Evolutionary conservation across 2,113 vertebrate genomes (phyloP), one percentile per base, ranked within the genome.

Genomic region (Ariopsis seemanni): DNA sequence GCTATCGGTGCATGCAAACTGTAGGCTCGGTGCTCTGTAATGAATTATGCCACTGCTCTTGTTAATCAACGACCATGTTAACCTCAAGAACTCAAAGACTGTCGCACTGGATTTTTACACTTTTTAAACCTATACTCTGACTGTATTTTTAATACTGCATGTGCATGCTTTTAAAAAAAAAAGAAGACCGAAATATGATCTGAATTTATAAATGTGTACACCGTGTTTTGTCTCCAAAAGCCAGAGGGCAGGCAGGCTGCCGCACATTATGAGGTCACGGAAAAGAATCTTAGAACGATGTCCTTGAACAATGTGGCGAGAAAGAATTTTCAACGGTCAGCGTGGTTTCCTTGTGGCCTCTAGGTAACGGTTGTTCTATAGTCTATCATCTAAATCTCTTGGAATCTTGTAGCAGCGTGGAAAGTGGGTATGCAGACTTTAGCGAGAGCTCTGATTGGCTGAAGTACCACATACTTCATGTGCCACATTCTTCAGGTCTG

Each of bases 41-140:
- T 87, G 92, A 87, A 92, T 93, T 92, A 90, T 94, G 94, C 94
- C 93, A 90, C 89, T 91, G 92, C 88, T 79, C 90, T 85, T 91
- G 93, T 89, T 83, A 92, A 92, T 92, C 77, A 84, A 93, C 85
- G 93, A 95, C 93, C 94, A 91, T 91, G 86, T 93, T 91, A 91
- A 95, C 95, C 95, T 96, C 94, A 95, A 95, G 90, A 95, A 94
- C 93, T 93, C 92, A 87, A 91, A 87, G 92, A 94, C 94, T 94
- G 94, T 95, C 93, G 90, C 92, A 93, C 92, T 94, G 91, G 93
- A 94, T 94, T 95, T 95, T 91, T 94, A 95, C 93, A 92, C 92
- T 90, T 91, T 92, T 93, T 94, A 93, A 82, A 57, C 88, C 90
- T 88, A 88, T 91, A 84, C 91, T 94, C 91, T 92, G 90, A 91